Evolutionary conservation across 2,888 invertebrate species (phyloP).

Genomic region (Hemaris fuciformis): DNA sequence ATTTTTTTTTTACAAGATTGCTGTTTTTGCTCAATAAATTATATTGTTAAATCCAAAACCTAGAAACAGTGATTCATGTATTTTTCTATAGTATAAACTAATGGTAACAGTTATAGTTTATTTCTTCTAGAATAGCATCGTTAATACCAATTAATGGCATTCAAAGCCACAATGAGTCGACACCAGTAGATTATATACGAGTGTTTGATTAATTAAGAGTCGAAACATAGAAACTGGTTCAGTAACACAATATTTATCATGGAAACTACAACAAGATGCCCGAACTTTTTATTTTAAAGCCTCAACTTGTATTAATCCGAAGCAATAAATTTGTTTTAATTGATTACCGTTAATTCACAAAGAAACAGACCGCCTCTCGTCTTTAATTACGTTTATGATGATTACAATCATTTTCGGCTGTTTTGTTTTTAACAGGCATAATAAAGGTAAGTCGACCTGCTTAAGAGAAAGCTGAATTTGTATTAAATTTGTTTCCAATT

Average conservation of each 20-base stretch:
- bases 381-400: slow-evolving; percentile 69
- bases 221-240: slow-evolving; percentile 39
- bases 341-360: slow-evolving; percentile 70
- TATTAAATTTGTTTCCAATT: slow-evolving; percentile 16
- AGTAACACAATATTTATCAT: slow-evolving; percentile 58
- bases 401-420: slow-evolving; percentile 49
- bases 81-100: too few species aligned
- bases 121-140: neutral
- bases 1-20: too few species aligned
- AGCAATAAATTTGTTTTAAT: slow-evolving; percentile 69
- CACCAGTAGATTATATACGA: slow-evolving; percentile 13
- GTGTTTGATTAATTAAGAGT: slow-evolving; percentile 15
- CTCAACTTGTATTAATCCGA: slow-evolving; percentile 46
- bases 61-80: too few species aligned
- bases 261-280: slow-evolving; percentile 59
- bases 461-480: slow-evolving; percentile 26
- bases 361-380: slow-evolving; percentile 58
- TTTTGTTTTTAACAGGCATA: slow-evolving; percentile 37
- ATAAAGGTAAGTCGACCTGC: slow-evolving; percentile 25
- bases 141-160: neutral
- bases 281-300: slow-evolving; percentile 47
- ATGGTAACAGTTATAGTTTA: too few species aligned
- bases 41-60: neutral
- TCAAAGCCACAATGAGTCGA: slow-evolving; percentile 8
- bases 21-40: neutral